Conservation (phyloP, 92 coral and sea anemone genomes). For the Heliopora coerulea region DNA sequence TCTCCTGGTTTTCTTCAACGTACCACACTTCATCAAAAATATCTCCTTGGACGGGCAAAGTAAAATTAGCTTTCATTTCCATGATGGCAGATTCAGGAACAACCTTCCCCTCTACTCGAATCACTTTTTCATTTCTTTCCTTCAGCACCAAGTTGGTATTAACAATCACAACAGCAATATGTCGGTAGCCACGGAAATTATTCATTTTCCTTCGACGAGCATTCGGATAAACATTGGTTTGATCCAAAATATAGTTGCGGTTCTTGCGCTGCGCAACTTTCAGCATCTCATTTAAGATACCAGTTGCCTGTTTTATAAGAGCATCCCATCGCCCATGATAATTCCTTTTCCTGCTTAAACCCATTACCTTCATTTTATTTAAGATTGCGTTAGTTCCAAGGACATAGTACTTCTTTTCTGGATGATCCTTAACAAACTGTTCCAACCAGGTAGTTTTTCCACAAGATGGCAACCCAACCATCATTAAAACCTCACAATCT, state of each 20-base stretch:
- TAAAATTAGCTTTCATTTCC: slow-evolving; percentile 96
- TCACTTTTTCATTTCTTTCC: slow-evolving; percentile 66
- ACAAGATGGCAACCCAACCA: slow-evolving; percentile 92
- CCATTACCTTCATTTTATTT: slow-evolving; percentile 93
- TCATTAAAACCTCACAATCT: slow-evolving; percentile 88
- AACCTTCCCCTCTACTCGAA: slow-evolving; percentile 78
- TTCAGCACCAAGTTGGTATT: slow-evolving; percentile 67
- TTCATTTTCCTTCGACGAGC: slow-evolving; percentile 90
- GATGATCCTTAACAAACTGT: slow-evolving; percentile 67
- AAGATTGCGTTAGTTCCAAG: slow-evolving; percentile 87
- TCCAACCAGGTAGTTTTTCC: slow-evolving; percentile 92
- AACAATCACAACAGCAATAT: slow-evolving; percentile 82
- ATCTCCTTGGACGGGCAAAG: slow-evolving; percentile 81
- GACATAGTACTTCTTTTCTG: slow-evolving; percentile 69
- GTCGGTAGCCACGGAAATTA: slow-evolving; percentile 66
- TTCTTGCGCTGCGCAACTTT: slow-evolving; percentile 84
- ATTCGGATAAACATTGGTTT: slow-evolving; percentile 91
- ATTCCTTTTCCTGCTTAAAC: slow-evolving; percentile 74
- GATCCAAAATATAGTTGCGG: slow-evolving; percentile 89
- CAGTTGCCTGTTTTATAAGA: slow-evolving; percentile 89
- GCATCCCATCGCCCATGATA: slow-evolving; percentile 99
- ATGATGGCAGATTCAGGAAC: slow-evolving; percentile 86
- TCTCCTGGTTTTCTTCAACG: slow-evolving; percentile 71
- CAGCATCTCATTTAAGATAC: slow-evolving; percentile 72
- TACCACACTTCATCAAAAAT: slow-evolving; percentile 88